phyloP scores from a whole-genome alignment of 2,888 invertebrate genomes.

The Drosophila atripex region DNA sequence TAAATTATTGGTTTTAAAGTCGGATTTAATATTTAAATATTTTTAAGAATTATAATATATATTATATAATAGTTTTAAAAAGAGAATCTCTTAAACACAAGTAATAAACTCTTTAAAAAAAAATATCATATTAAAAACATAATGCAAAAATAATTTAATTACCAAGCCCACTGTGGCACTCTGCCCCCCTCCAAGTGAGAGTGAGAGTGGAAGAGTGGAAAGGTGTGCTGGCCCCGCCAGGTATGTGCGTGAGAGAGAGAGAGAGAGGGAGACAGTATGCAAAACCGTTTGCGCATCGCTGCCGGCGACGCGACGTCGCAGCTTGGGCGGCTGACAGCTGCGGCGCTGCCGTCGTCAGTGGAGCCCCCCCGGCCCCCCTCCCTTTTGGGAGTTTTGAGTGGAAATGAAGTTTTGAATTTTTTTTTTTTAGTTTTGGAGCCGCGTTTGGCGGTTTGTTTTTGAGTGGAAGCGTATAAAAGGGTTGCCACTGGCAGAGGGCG shows the following conservation, averaged over 20 bases:
- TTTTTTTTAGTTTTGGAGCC: constrained; percentile 33
- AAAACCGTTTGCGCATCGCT: constrained; percentile 15
- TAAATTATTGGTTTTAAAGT: too few relatives aligned
- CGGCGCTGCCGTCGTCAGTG: constrained; percentile 2
- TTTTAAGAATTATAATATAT: too few relatives aligned
- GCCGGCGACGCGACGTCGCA: constrained; percentile 1
- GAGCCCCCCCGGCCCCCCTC: constrained; percentile 1
- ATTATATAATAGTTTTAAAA: too few relatives aligned
- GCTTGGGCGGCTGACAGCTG: constrained; percentile 8
- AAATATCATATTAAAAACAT: not conserved
- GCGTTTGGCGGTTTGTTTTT: not conserved
- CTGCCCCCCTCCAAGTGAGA: constrained; percentile 13
- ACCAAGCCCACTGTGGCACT: not conserved
- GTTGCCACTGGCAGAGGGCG: constrained; percentile 57
- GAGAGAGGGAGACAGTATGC: not conserved
- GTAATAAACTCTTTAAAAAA: not conserved
- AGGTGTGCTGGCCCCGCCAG: not conserved
- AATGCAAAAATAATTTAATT: not conserved
- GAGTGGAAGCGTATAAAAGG: constrained; percentile 70
- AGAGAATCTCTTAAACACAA: not conserved
- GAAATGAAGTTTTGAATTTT: constrained; percentile 21
- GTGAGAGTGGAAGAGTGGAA: constrained; percentile 38
- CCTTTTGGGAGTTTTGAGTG: constrained; percentile 7
- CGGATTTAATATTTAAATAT: too few relatives aligned
- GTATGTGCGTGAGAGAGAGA: constrained; percentile 2